These are phyloP conservation scores for Gastracanthus pulcherrimus DNA, from an alignment of 2,888 invertebrate genomes.

Conservation along the genomic window DNA sequence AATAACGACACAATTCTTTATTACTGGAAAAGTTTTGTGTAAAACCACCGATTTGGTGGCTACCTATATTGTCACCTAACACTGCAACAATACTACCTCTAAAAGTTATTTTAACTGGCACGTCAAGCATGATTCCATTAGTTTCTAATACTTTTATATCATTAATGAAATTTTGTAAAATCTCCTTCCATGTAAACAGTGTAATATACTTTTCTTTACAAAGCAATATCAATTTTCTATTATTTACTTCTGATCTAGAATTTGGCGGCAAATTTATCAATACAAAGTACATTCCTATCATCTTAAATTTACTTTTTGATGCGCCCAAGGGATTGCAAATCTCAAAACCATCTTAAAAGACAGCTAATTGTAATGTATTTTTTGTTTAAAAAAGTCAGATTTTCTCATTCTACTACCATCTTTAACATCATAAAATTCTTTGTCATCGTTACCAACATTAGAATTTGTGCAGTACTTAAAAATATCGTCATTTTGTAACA, in stretches of 20 bases:
- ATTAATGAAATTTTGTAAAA: constrained; percentile 49
- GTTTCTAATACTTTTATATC: constrained; percentile 57
- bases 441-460: background rate
- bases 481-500: constrained; percentile 8
- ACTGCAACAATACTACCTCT: background rate
- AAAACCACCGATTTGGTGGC: constrained; percentile 56
- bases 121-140: constrained; percentile 18
- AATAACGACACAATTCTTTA: constrained; percentile 59
- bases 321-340: constrained; percentile 45
- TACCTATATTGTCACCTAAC: constrained; percentile 39
- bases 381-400: constrained; percentile 49
- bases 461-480: background rate
- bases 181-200: constrained; percentile 48
- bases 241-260: constrained; percentile 44
- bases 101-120: background rate
- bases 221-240: constrained; percentile 51
- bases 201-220: constrained; percentile 52
- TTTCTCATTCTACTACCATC: constrained; percentile 56
- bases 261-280: constrained; percentile 57
- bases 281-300: constrained; percentile 47
- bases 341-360: constrained; percentile 61
- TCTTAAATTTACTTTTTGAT: background rate
- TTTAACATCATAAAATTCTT: constrained; percentile 51
- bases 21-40: constrained; percentile 57
- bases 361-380: constrained; percentile 44